These are phyloP conservation scores for Equus quagga DNA, from an alignment of 2,113 vertebrate genomes.

Conservation along the genomic window DNA sequence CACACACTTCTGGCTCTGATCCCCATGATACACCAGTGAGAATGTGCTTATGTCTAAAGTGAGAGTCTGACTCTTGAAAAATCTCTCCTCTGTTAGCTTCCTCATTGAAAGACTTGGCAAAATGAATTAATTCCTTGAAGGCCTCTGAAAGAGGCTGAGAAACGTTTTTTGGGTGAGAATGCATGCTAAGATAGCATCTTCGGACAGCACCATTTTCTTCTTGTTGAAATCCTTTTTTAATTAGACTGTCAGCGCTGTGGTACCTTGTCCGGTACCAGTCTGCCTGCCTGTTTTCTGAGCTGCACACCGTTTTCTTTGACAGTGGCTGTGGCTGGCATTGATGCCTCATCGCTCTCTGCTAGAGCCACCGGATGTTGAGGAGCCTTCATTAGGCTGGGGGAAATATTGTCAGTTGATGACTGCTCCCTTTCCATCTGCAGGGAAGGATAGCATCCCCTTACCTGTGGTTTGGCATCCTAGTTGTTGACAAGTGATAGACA, in stretches of 20 bases:
- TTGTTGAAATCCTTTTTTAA: background rate
- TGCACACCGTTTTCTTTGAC: background rate
- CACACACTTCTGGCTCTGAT: background rate
- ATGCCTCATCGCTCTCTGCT: background rate
- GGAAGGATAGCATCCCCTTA: background rate
- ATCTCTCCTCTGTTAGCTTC: background rate
- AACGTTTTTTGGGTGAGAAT: background rate
- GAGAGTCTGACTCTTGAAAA: background rate
- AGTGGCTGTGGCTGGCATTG: background rate
- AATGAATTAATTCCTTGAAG: background rate
- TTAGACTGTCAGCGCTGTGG: background rate
- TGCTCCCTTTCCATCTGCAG: slow-evolving; percentile 14
- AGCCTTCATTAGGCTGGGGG: slow-evolving; percentile 66
- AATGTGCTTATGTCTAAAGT: background rate
- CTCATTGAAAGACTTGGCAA: background rate
- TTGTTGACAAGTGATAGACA: background rate
- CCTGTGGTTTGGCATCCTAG: slow-evolving; percentile 29
- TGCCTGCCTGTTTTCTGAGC: background rate
- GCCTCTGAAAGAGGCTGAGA: background rate
- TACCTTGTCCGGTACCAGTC: background rate
- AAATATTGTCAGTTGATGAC: slow-evolving; percentile 5
- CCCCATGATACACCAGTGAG: background rate
- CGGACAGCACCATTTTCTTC: background rate
- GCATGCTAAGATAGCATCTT: background rate
- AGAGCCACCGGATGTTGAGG: slow-evolving; percentile 46